Evolutionary conservation across 2,113 vertebrate genomes (phyloP), one percentile per base, ranked within the genome.

Genomic region (Polypterus bichir): DNA sequence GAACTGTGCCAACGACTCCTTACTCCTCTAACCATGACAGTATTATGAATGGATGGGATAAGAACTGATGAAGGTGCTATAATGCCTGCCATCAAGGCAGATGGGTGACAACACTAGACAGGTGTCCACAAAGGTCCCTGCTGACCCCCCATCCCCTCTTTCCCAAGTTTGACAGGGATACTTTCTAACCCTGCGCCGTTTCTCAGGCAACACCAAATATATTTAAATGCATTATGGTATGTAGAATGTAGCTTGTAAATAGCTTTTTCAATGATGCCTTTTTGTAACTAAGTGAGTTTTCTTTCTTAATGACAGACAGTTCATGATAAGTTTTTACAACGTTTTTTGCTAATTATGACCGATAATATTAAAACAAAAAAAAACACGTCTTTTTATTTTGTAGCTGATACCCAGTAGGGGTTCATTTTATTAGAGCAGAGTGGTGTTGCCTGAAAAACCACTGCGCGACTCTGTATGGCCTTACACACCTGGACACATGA

Each of bases 231-330:
- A 78, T 78, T 74, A 76, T 79, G 79, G 69, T 78, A 77, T 88
- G 85, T 91, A 95, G 92, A 96, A 95, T 95, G 91, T 96, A 97
- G 93, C 92, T 80, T 95, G 93, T 96, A 96, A 83, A 96, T 92
- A 94, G 91, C 91, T 90, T 94, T 92, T 93, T 89, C 89, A 91
- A 92, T 85, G 79, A 87, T 84, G 84, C 84, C 80, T 82, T 94
- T 92, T 94, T 94, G 63, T 86, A 93, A 90, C 80, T 81, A 79
- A 86, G 88, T 79, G 79, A 73, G 65, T 73, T 84, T 86, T 78
- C 77, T 79, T 82, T 81, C 82, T 83, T 69, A 76, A 76, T 89
- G 81, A 76, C 68, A 81, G 81, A 76, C 68, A 81, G 75, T 86
- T 87, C 78, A 87, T 87, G 86, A 83, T 74, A 89, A 81, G 85